Evolutionary conservation across 2,797 vertebrate species (phyloP).

Genomic region (Sebastolobus altivelis): DNA sequence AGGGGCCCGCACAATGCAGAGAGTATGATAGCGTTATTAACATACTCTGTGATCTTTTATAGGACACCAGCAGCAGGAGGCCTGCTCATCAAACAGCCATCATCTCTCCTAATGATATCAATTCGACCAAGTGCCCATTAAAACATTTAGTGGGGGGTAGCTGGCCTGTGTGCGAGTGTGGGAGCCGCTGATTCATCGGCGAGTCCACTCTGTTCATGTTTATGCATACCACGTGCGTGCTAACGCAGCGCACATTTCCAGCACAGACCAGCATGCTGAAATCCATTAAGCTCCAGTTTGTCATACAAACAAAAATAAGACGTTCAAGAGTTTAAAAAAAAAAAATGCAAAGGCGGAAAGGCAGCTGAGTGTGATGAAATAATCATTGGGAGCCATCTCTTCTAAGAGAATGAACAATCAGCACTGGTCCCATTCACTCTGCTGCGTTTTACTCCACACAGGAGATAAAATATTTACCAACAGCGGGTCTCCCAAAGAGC

Average conservation of each 20-base stretch:
- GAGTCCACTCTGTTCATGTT: not conserved
- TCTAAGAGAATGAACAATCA: slow-evolving; percentile 84
- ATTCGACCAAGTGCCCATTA: slow-evolving; percentile 71
- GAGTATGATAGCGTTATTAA: slow-evolving; percentile 42
- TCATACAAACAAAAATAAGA: slow-evolving; percentile 45
- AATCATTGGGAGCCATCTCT: slow-evolving; percentile 81
- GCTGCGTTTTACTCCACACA: slow-evolving; percentile 63
- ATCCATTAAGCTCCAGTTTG: slow-evolving; percentile 54
- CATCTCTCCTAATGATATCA: slow-evolving; percentile 75
- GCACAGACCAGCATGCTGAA: slow-evolving; percentile 8
- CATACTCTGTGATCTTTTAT: slow-evolving; percentile 52
- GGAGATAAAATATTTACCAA: slow-evolving; percentile 83
- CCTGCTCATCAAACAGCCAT: slow-evolving; percentile 78
- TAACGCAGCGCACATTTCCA: not conserved
- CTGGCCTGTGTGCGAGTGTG: slow-evolving; percentile 41
- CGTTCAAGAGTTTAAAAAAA: slow-evolving; percentile 25
- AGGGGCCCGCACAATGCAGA: slow-evolving; percentile 18
- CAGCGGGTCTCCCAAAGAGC: slow-evolving; percentile 63
- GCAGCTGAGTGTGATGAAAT: slow-evolving; percentile 77
- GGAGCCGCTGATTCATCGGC: slow-evolving; percentile 47
- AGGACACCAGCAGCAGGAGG: slow-evolving; percentile 60
- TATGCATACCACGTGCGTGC: not conserved
- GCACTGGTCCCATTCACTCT: slow-evolving; percentile 73
- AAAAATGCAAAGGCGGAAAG: slow-evolving; percentile 52
- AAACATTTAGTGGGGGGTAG: slow-evolving; percentile 69